These are phyloP conservation scores for Salvelinus fontinalis DNA, from an alignment of 2,113 vertebrate genomes.

Conservation along the genomic window DNA sequence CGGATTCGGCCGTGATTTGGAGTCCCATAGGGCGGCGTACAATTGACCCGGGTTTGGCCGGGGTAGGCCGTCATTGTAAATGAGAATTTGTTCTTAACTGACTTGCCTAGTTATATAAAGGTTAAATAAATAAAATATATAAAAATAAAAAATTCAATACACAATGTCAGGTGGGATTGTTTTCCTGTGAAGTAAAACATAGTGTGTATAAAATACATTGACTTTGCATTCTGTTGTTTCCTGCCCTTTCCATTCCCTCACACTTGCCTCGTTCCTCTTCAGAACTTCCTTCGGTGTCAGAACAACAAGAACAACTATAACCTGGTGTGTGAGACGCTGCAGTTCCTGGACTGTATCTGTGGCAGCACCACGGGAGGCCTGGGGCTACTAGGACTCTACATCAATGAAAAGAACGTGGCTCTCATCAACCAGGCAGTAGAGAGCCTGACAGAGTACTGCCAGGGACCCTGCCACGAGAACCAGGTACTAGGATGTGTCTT, in stretches of 20 bases:
- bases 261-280: slow-evolving; percentile 8
- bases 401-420: slow-evolving; percentile 95
- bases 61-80: too few species aligned
- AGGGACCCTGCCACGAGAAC: slow-evolving; percentile 90
- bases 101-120: too few species aligned
- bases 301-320: slow-evolving; percentile 99
- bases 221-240: neutral
- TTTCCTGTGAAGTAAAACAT: too few species aligned
- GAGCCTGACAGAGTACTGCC: slow-evolving; percentile 92
- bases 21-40: too few species aligned
- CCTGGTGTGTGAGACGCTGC: slow-evolving; percentile 95
- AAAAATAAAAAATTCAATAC: too few species aligned
- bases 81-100: too few species aligned
- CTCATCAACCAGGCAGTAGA: slow-evolving; percentile 97
- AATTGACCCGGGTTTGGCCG: too few species aligned
- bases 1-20: too few species aligned
- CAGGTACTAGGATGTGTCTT: slow-evolving; percentile 70
- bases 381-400: slow-evolving; percentile 93
- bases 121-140: too few species aligned
- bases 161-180: too few species aligned
- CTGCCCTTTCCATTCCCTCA: neutral
- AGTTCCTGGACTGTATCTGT: slow-evolving; percentile 98
- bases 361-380: slow-evolving; percentile 97
- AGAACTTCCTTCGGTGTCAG: slow-evolving; percentile 97
- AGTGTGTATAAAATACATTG: too few species aligned